A percentile compares a stretch with the other conserved stretches of the same genome.
Evolutionary conservation across 1,140 invertebrate genomes (phyloP).

Genomic region (Plutomurus gul): DNA sequence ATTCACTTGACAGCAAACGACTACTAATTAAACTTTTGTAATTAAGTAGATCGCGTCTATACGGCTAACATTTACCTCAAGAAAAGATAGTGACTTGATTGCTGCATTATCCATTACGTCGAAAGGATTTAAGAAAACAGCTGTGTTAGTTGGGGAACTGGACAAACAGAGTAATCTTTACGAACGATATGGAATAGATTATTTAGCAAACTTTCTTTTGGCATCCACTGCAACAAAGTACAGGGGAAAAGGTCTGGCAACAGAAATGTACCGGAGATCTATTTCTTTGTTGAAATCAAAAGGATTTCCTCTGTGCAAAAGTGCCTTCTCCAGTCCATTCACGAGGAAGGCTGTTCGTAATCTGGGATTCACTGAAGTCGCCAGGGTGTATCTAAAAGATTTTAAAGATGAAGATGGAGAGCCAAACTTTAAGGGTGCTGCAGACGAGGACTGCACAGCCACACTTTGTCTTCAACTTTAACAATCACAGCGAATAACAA

Average conservation of each 20-base stretch:
- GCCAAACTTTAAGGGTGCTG: background rate
- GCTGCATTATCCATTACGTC: background rate
- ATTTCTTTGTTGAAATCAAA: background rate
- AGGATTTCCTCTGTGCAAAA: background rate
- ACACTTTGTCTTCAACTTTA: background rate
- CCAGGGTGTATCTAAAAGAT: background rate
- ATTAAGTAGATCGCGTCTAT: background rate
- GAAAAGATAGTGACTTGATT: background rate
- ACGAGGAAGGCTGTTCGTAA: background rate
- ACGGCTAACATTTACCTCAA: background rate
- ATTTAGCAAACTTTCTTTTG: background rate
- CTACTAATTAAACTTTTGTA: too few relatives aligned
- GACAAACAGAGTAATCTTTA: background rate
- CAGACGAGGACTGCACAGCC: background rate
- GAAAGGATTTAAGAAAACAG: background rate
- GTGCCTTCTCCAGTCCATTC: slow-evolving; percentile 7
- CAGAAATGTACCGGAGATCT: slow-evolving; percentile 2
- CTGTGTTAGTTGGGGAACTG: background rate
- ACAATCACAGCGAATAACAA: too few relatives aligned
- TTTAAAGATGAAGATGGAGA: slow-evolving; percentile 19
- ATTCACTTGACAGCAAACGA: too few relatives aligned
- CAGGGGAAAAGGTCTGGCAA: background rate
- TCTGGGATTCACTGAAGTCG: slow-evolving; percentile 3
- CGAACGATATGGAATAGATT: slow-evolving; percentile 1
- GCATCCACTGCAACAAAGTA: background rate